A percentile compares a stretch with the other conserved stretches of the same genome.
phyloP scores from a whole-genome alignment of 30 jellyfish, hydroid and myxozoan species.

The Clytia hemisphaerica region DNA sequence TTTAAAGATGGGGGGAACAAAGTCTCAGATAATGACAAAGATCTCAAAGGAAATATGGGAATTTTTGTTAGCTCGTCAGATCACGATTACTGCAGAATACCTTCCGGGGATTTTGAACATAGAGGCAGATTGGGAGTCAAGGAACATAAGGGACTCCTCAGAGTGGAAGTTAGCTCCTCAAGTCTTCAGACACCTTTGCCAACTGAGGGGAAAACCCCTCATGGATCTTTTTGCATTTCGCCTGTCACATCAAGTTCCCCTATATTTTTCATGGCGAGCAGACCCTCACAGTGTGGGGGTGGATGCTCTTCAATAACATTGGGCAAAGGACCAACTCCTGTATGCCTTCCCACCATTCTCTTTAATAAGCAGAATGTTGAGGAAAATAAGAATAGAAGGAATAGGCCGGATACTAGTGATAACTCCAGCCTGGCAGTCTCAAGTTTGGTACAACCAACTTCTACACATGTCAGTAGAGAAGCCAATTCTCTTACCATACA shows the following conservation, averaged over 20 bases:
- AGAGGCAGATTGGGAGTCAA: slow-evolving; percentile 31
- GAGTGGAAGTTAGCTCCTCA: slow-evolving; percentile 20
- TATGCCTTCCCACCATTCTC: slow-evolving; percentile 44
- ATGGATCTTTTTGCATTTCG: slow-evolving; percentile 40
- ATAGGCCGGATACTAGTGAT: slow-evolving; percentile 6
- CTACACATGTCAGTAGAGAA: slow-evolving; percentile 16
- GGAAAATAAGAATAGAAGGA: not conserved
- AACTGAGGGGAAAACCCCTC: slow-evolving; percentile 18
- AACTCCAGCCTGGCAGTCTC: slow-evolving; percentile 42
- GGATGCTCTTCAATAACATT: slow-evolving; percentile 22
- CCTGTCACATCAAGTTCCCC: slow-evolving; percentile 29
- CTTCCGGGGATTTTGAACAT: too few relatives aligned
- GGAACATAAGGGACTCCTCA: slow-evolving; percentile 26
- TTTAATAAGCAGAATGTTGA: slow-evolving; percentile 8
- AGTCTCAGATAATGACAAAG: not conserved
- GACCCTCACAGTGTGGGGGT: slow-evolving; percentile 29
- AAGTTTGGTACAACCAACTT: slow-evolving; percentile 17
- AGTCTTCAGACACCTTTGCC: slow-evolving; percentile 11
- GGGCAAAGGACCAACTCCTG: slow-evolving; percentile 25
- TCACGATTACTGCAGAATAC: slow-evolving; percentile 14
- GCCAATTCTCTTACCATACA: slow-evolving; percentile 20
- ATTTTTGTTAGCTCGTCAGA: slow-evolving; percentile 3
- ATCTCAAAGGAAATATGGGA: slow-evolving; percentile 26
- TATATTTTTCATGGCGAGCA: slow-evolving; percentile 33
- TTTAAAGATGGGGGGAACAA: slow-evolving; percentile 34